These are phyloP conservation scores for Mythimna albipuncta DNA, from an alignment of 2,888 invertebrate species.

Conservation along the genomic window DNA sequence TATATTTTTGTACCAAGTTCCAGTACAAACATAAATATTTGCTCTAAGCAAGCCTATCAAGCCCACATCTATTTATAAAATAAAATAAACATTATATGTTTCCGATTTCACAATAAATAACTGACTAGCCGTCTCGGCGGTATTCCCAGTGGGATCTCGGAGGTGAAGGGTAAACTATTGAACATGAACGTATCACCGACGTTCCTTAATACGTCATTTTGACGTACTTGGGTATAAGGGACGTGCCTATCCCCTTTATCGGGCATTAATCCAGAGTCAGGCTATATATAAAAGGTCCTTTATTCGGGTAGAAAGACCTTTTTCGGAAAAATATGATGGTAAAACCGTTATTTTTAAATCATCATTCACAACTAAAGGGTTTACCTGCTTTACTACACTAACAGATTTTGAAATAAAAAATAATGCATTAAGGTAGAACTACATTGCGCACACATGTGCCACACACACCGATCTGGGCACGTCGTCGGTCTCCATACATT, in stretches of 20 bases:
- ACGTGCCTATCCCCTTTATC: conserved; percentile 20
- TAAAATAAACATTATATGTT: conserved; percentile 27
- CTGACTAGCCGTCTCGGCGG: conserved; percentile 2
- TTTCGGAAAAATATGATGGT: neutral
- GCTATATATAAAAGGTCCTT: conserved; percentile 12
- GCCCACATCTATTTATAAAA: conserved; percentile 13
- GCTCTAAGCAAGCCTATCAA: neutral
- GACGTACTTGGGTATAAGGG: conserved; percentile 7
- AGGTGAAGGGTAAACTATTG: conserved; percentile 15
- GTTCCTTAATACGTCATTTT: conserved; percentile 25
- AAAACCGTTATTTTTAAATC: neutral
- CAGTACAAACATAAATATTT: conserved; percentile 4
- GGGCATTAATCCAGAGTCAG: conserved; percentile 25
- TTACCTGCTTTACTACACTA: neutral
- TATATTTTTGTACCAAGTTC: neutral
- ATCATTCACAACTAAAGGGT: neutral
- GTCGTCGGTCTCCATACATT: too few species aligned
- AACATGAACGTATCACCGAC: neutral
- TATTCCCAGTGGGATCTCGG: conserved; percentile 22
- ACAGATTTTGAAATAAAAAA: neutral
- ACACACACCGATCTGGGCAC: too few species aligned
- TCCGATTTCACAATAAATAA: conserved; percentile 38
- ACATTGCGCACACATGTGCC: too few species aligned
- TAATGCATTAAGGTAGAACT: neutral
- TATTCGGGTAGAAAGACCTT: neutral